phyloP scores from a whole-genome alignment of 2,888 invertebrate species.

The Polia nebulosa region DNA sequence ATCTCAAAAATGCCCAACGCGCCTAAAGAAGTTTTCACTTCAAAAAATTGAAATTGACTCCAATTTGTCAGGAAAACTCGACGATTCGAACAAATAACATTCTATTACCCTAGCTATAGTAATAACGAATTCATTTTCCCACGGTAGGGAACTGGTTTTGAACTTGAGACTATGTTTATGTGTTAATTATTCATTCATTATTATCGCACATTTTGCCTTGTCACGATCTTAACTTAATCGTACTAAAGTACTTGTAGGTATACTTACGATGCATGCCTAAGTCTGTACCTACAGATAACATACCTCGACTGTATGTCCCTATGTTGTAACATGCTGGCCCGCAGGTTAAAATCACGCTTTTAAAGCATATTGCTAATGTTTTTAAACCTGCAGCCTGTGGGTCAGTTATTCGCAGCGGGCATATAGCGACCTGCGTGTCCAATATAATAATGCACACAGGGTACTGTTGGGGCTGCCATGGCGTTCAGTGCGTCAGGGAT shows the following conservation, averaged over 20 bases:
- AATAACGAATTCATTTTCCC: constrained; percentile 66
- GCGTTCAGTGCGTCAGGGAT: too few species aligned
- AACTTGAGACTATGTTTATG: constrained; percentile 72
- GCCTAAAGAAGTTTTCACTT: too few species aligned
- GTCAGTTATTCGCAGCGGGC: too few species aligned
- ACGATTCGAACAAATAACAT: constrained; percentile 28
- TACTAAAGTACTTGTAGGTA: constrained; percentile 32
- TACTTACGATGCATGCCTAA: background rate
- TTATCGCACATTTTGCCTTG: constrained; percentile 69
- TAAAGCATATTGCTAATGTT: too few species aligned
- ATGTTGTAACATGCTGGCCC: too few species aligned
- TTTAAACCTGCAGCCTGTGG: too few species aligned
- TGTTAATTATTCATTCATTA: constrained; percentile 72
- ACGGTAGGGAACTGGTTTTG: constrained; percentile 73
- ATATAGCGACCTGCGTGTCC: too few species aligned
- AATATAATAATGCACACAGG: too few species aligned
- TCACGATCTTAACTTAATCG: constrained; percentile 68
- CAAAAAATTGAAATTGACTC: constrained; percentile 31
- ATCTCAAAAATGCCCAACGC: too few species aligned
- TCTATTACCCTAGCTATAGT: constrained; percentile 57
- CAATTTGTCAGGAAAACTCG: constrained; percentile 20
- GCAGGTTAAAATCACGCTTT: too few species aligned
- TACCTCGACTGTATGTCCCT: too few species aligned
- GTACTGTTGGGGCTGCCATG: too few species aligned
- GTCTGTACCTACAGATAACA: background rate